A percentile compares a stretch with the other conserved stretches of the same genome.
These are phyloP conservation scores for Eretmochelys imbricata DNA, from an alignment of 2,113 vertebrate genomes.

Conservation along the genomic window DNA sequence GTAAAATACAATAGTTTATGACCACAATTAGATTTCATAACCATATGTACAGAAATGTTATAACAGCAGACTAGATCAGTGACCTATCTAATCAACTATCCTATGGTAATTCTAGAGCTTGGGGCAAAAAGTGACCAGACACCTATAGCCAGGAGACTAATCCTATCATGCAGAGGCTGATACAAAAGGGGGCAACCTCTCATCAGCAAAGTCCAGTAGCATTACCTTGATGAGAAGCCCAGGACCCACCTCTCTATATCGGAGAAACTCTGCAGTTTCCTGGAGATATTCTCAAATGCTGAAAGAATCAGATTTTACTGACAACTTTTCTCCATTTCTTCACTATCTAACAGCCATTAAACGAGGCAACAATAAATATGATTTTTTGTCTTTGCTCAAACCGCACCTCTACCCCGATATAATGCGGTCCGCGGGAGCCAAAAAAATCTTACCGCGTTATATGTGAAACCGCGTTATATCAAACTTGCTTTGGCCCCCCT, in stretches of 20 bases:
- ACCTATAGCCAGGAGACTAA: background rate
- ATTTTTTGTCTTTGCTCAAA: too few relatives aligned
- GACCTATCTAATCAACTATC: background rate
- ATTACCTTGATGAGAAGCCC: too few relatives aligned
- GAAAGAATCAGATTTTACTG: background rate
- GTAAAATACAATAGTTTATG: background rate
- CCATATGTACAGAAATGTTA: background rate
- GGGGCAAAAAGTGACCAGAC: background rate
- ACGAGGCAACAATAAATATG: too few relatives aligned
- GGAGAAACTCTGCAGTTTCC: background rate
- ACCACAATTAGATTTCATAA: background rate
- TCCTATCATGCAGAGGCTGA: background rate
- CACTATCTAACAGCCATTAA: too few relatives aligned
- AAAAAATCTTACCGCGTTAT: too few relatives aligned
- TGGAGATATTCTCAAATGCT: fast-evolving
- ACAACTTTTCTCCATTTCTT: background rate
- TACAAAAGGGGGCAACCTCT: too few relatives aligned
- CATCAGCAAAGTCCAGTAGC: too few relatives aligned
- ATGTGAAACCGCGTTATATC: too few relatives aligned
- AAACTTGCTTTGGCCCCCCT: too few relatives aligned
- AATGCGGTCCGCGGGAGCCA: too few relatives aligned
- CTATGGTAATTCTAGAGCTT: background rate
- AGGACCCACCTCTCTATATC: too few relatives aligned
- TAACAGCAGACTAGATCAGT: background rate
- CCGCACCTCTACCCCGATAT: too few relatives aligned